Evolutionary conservation across 2,888 invertebrate genomes (phyloP).

Genomic region (Orchestes rusci): DNA sequence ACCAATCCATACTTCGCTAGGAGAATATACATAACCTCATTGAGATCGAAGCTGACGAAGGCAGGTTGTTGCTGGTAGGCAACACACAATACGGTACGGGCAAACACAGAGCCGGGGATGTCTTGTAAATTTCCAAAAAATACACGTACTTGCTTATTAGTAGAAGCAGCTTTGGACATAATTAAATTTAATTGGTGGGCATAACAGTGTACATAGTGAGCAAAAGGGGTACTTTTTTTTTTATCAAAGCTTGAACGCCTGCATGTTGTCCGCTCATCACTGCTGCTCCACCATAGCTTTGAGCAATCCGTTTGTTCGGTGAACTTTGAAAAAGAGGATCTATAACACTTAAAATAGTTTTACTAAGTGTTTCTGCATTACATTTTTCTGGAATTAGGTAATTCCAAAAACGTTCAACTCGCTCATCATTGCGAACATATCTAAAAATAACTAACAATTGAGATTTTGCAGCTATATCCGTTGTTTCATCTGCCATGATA

Average conservation of each 20-base stretch:
- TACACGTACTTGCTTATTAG: constrained; percentile 19
- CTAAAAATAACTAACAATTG: constrained; percentile 32
- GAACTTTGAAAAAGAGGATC: constrained; percentile 13
- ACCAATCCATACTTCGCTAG: too few species aligned
- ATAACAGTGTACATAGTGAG: constrained; percentile 27
- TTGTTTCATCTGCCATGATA: constrained; percentile 33
- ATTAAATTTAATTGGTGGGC: constrained; percentile 27
- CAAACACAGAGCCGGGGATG: too few species aligned
- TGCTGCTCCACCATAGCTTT: constrained; percentile 26
- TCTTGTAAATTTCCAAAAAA: constrained; percentile 27
- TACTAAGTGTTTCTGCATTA: constrained; percentile 15
- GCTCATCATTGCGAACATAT: constrained; percentile 26
- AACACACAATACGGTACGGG: too few species aligned
- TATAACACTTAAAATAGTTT: constrained; percentile 1
- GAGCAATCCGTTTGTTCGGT: constrained; percentile 23
- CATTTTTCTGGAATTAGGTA: constrained; percentile 26
- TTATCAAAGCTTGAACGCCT: constrained; percentile 22
- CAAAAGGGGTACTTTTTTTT: constrained; percentile 22
- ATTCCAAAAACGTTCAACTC: constrained; percentile 30
- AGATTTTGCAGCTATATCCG: constrained; percentile 27
- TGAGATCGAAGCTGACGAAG: too few species aligned
- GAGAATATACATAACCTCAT: too few species aligned
- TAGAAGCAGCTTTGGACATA: constrained; percentile 24
- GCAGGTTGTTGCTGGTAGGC: too few species aligned
- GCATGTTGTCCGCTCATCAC: constrained; percentile 25